Base-by-base conservation (phyloP, 2,113 vertebrate species). In the Mustelus asterias region DNA sequence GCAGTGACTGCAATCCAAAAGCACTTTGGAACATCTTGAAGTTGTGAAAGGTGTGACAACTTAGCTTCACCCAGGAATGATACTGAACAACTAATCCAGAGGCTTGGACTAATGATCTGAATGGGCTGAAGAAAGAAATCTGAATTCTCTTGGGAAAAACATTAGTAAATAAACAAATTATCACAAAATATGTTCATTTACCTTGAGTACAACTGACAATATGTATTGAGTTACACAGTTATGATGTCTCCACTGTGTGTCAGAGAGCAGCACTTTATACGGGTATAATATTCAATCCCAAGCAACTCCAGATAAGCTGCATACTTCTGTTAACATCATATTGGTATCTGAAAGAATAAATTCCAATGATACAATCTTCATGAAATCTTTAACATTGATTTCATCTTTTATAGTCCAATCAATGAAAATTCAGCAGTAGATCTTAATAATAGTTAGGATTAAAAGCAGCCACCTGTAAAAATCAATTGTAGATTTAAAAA, bases 401-500 rank as follows among this genome's bases (percentile, higher is more conserved):
- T 22, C 0, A 85, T 41, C 37, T 92, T 33, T 92, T n/a, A 92
- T 63, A 54, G 60, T n/a, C 13, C 88, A 92, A 58, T 92, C 88
- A 29, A 92, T 14, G 26, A 22, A 60, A 63, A 14, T 60, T n/a
- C 89, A 63, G 33, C 83, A 86, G 83, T 41, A 86, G 37, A 86
- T 44, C 37, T 48, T 86, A 86, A 86, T 24, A 86, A 48, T 92
- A 63, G 14, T 65, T 92, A 6, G 29, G 60, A 37, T 37, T 54
- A 65, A 92, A 63, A 63, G 26, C 89, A 92, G 48, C 44, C 24
- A 90, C 48, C 6, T 33, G 48, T 4, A 58, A 90, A 92, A 92
- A 65, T 63, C 11, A n/a, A 92, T 63, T 92, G 89, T n/a, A n/a
- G 63, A 92, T 92, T 65, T 11, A 65, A 92, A 58, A 89, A 89